phyloP scores from a whole-genome alignment of 2,113 vertebrate genomes.

The Callipepla squamata region DNA sequence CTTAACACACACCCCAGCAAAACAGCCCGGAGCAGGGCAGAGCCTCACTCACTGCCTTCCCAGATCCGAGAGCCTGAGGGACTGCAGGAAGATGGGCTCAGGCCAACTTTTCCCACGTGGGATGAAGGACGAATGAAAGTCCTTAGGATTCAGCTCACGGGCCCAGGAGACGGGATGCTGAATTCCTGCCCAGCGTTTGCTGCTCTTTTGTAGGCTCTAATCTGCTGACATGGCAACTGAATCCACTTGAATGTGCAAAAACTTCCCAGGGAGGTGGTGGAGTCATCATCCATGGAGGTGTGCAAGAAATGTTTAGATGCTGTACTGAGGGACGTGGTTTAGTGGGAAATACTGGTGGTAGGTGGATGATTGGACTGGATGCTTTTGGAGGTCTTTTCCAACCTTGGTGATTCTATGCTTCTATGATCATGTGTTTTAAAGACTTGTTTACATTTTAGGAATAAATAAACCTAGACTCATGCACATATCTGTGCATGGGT shows the following conservation, averaged over 20 bases:
- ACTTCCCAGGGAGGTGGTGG: neutral
- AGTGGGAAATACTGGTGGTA: too few relatives aligned
- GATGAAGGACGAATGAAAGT: neutral
- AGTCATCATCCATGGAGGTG: too few relatives aligned
- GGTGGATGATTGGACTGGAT: too few relatives aligned
- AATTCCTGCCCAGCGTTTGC: neutral
- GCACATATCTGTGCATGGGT: neutral
- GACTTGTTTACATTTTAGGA: neutral
- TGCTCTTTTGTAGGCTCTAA: slow-evolving; percentile 8
- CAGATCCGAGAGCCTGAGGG: neutral
- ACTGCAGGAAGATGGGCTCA: neutral
- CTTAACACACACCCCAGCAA: neutral
- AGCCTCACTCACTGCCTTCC: neutral
- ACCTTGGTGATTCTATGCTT: too few relatives aligned
- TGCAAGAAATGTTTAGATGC: too few relatives aligned
- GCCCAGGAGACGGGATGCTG: neutral
- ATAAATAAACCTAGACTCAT: neutral
- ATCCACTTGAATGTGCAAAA: neutral
- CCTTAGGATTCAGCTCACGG: neutral
- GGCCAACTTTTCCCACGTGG: neutral
- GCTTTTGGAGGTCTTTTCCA: too few relatives aligned
- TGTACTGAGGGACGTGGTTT: too few relatives aligned
- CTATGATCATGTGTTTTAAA: neutral
- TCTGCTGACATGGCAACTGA: slow-evolving; percentile 26
- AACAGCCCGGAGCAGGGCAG: neutral